Percentiles rank a stretch among this genome's conserved stretches.
Conservation (phyloP, 1,140 invertebrate species). For the Drosophila navojoa region DNA sequence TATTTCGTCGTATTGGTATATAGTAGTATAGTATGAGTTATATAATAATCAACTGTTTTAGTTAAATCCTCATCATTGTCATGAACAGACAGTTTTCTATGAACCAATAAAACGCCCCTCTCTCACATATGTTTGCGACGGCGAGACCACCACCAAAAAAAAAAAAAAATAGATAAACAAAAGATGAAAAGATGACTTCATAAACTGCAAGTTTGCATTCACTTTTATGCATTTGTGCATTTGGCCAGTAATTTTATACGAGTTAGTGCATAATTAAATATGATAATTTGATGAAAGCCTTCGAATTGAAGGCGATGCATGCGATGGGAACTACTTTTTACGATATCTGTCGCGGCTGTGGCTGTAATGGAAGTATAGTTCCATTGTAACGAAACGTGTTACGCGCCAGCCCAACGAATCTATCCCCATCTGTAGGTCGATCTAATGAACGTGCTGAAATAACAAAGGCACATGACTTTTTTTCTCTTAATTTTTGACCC, state of each 20-base stretch:
- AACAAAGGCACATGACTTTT: constrained; percentile 19
- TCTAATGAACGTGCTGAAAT: constrained; percentile 29
- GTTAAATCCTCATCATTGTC: too few relatives aligned
- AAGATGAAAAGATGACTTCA: background rate
- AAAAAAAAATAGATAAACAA: background rate
- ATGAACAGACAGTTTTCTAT: too few relatives aligned
- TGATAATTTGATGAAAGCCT: constrained; percentile 72
- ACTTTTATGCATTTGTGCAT: constrained; percentile 26
- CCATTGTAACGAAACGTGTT: constrained; percentile 35
- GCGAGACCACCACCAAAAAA: constrained; percentile 25
- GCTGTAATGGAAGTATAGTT: constrained; percentile 23
- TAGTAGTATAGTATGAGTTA: too few relatives aligned
- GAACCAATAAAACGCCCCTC: constrained; percentile 10
- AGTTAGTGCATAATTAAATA: constrained; percentile 62
- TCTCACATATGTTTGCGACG: background rate
- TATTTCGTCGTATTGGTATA: too few relatives aligned
- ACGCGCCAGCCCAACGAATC: constrained; percentile 3
- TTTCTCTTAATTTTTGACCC: background rate
- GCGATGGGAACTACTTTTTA: constrained; percentile 57
- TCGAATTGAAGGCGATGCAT: constrained; percentile 57
- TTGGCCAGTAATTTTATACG: constrained; percentile 51
- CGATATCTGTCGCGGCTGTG: constrained; percentile 4
- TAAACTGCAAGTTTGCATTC: constrained; percentile 29
- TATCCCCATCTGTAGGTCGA: background rate
- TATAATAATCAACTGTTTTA: too few relatives aligned